Evolutionary conservation across 2,888 invertebrate genomes (phyloP).

Genomic region (Pegoplata infirma): DNA sequence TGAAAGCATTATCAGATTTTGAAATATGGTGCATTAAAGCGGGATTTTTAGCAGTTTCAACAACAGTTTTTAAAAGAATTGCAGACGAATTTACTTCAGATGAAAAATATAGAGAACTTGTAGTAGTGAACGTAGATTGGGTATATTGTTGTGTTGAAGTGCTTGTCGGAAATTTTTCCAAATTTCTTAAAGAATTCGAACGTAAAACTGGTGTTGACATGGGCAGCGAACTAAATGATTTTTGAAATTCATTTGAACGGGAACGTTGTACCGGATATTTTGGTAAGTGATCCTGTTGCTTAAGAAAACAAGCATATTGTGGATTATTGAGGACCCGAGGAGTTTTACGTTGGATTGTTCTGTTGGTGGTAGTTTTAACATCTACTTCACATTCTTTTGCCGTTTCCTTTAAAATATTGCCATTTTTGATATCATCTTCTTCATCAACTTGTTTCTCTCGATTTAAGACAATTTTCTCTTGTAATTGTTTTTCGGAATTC

Average conservation of each 20-base stretch:
- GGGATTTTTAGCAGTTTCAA: constrained; percentile 12
- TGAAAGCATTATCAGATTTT: background rate
- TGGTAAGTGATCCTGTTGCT: background rate
- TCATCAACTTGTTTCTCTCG: background rate
- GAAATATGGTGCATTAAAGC: background rate
- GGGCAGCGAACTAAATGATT: constrained; percentile 6
- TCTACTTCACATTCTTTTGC: background rate
- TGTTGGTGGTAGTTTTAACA: background rate
- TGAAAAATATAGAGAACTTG: constrained; percentile 35
- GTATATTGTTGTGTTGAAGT: constrained; percentile 13
- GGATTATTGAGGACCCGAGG: constrained; percentile 72
- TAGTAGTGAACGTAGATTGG: constrained; percentile 15
- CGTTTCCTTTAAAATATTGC: background rate
- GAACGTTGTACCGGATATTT: constrained; percentile 58
- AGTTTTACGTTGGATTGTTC: constrained; percentile 65
- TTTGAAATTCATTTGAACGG: constrained; percentile 66
- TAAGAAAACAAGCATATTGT: constrained; percentile 74
- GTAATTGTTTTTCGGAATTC: background rate
- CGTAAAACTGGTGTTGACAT: constrained; percentile 34
- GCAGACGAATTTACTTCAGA: constrained; percentile 49
- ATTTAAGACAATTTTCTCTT: background rate
- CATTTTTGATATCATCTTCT: constrained; percentile 4
- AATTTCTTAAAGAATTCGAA: constrained; percentile 56
- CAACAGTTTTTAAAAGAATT: background rate
- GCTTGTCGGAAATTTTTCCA: constrained; percentile 35